Conservation (phyloP, 1,140 invertebrate genomes). For the Bombus picipes region DNA sequence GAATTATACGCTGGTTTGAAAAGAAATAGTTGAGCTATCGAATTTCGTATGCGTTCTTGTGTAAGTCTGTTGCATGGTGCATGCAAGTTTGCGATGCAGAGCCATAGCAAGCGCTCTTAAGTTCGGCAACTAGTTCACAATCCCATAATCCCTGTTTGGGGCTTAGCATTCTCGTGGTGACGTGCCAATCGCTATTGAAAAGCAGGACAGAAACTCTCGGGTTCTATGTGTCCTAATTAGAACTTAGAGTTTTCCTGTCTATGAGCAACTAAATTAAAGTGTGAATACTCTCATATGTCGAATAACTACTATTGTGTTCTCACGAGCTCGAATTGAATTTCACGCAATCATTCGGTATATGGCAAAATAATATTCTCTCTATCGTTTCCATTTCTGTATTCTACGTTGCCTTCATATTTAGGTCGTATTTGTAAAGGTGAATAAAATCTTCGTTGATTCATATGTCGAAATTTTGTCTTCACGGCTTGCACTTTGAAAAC, state of each 20-base stretch:
- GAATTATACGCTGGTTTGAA: not conserved
- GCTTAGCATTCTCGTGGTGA: conserved; percentile 10
- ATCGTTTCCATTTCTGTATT: not conserved
- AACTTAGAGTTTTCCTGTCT: not conserved
- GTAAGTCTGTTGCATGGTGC: not conserved
- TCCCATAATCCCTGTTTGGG: conserved; percentile 13
- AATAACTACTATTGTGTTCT: too few species aligned
- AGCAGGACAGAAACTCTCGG: not conserved
- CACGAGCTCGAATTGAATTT: not conserved
- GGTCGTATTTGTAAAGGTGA: not conserved
- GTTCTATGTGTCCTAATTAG: not conserved
- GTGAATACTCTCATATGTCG: not conserved
- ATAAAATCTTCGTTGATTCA: not conserved
- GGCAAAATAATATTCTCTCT: not conserved
- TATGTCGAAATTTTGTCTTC: not conserved
- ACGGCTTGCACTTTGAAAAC: conserved; percentile 11
- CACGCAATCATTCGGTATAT: not conserved
- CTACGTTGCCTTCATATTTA: not conserved
- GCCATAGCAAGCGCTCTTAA: conserved; percentile 3
- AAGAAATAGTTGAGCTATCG: not conserved
- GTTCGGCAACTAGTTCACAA: conserved; percentile 18
- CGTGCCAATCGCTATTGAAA: conserved; percentile 34
- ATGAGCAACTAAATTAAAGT: not conserved
- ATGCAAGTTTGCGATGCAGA: not conserved
- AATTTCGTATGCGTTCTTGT: not conserved